These are phyloP conservation scores for Spodoptera picta DNA, from an alignment of 2,888 invertebrate genomes.

Conservation along the genomic window DNA sequence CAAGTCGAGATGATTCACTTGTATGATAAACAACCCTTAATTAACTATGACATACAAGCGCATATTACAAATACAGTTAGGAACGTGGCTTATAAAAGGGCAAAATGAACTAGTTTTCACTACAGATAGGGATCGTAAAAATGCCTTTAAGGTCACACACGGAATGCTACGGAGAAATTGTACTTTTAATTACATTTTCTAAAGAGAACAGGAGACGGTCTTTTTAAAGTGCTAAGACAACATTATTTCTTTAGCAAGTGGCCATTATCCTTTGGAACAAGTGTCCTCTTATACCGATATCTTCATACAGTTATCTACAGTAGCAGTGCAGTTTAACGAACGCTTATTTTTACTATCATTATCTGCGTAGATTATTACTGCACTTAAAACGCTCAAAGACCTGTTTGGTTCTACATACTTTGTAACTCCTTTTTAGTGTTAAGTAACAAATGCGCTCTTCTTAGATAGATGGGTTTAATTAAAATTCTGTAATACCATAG, in stretches of 20 bases:
- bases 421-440: constrained; percentile 26
- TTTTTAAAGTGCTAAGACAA: constrained; percentile 14
- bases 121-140: background rate
- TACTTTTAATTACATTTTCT: constrained; percentile 3
- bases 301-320: constrained; percentile 43
- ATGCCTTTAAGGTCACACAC: constrained; percentile 15
- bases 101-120: constrained; percentile 17
- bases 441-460: constrained; percentile 19
- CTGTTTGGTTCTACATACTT: constrained; percentile 3
- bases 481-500: background rate
- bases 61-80: background rate
- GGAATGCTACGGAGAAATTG: background rate
- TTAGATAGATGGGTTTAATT: background rate
- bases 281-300: constrained; percentile 45
- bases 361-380: constrained; percentile 61
- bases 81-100: constrained; percentile 10
- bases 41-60: constrained; percentile 5
- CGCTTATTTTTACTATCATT: constrained; percentile 42
- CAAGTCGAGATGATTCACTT: constrained; percentile 26
- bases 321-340: constrained; percentile 42
- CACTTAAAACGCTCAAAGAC: constrained; percentile 57
- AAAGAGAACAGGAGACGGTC: background rate
- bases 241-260: constrained; percentile 15
- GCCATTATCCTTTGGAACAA: constrained; percentile 39
- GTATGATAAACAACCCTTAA: constrained; percentile 11